These are phyloP conservation scores for Thunnus thynnus DNA, from an alignment of 2,113 vertebrate species.

Conservation along the genomic window DNA sequence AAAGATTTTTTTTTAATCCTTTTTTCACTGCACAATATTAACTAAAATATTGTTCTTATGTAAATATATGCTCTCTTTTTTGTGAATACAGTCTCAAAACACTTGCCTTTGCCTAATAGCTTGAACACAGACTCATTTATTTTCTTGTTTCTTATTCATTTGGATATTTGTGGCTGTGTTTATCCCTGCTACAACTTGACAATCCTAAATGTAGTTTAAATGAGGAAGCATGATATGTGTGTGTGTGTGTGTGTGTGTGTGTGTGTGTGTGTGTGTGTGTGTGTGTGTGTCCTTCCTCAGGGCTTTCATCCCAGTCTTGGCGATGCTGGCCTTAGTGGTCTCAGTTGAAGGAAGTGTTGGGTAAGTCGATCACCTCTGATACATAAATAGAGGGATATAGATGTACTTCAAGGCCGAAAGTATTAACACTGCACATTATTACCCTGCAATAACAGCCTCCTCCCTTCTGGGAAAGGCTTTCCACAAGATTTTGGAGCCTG, in stretches of 20 bases:
- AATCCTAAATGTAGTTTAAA: neutral
- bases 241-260: slow-evolving; percentile 13
- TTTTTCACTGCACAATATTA: neutral
- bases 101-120: no score
- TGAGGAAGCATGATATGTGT: neutral
- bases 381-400: neutral
- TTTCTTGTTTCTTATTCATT: neutral
- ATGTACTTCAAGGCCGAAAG: neutral
- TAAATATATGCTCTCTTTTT: no score
- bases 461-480: neutral
- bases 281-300: slow-evolving; percentile 56
- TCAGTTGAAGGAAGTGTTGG: slow-evolving; percentile 74
- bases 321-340: slow-evolving; percentile 56
- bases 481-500: neutral
- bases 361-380: slow-evolving; percentile 61
- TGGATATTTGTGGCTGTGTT: neutral
- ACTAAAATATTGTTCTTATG: no score
- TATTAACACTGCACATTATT: neutral
- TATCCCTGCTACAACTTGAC: neutral
- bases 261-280: neutral
- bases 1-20: neutral
- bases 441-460: neutral
- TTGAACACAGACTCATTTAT: neutral
- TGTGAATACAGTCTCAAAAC: no score
- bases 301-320: slow-evolving; percentile 51